Evolutionary conservation across 2,113 vertebrate genomes (phyloP), one percentile per base, ranked within the genome.

Genomic region (Sorex araneus): DNA sequence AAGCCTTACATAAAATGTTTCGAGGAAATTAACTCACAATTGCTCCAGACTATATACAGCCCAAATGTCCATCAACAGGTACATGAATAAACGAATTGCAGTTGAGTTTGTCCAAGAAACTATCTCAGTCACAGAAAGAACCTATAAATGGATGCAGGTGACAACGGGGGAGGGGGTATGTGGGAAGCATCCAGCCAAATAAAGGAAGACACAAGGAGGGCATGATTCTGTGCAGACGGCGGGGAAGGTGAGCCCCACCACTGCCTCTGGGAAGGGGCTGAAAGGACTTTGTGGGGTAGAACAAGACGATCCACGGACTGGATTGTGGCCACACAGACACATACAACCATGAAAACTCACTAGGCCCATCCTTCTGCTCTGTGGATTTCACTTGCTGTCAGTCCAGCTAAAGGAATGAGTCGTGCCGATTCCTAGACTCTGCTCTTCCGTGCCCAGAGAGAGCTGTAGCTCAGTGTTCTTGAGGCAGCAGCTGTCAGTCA

Each of bases 401-500:
- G 13, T 54, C n/a, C n/a, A n/a, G n/a, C n/a, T n/a, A 40, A 40
- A 40, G 40, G 11, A 75, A 23, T 23, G 83, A 21, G n/a, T 28
- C 34, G 60, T 34, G 36, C 66, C 0, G 63, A 67, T 69, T 84
- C 57, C 66, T 90, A 83, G 87, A n/a, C 3, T 78, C 40, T 40
- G 23, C 45, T 83, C 75, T 78, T 95, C 45, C 94, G 75, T 34
- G 63, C 60, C 70, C 30, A 81, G 21, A 27, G 90, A 40, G 40
- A 40, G 40, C 3, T 71, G 2, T 30, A 66, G 73, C 73, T 92
- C 87, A 93, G 95, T 83, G 92, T 94, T 78, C 64, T 91, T 34
- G 27, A 83, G 79, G 93, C 66, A 79, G 15, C 88, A 86, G 90
- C 93, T 95, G 80, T 95, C 34, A 21, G 70, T 96, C 87, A 71